phyloP scores from a whole-genome alignment of 2,797 vertebrate genomes.

The Urocyon cinereoargenteus region DNA sequence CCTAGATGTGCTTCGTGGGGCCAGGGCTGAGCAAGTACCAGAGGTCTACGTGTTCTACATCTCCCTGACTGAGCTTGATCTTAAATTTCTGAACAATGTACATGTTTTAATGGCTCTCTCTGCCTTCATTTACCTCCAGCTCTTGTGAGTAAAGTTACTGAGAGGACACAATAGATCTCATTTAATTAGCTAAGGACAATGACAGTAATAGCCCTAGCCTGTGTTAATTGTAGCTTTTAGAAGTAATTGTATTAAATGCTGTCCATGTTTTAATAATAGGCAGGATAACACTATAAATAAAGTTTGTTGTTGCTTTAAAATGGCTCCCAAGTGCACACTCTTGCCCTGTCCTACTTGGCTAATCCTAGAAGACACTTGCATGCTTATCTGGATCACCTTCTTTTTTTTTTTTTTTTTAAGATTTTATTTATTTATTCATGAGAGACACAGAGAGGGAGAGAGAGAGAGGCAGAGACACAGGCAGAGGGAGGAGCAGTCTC shows the following conservation, averaged over 20 bases:
- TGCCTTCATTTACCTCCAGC: not conserved
- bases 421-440: too few species aligned
- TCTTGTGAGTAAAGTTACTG: not conserved
- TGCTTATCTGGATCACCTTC: not conserved
- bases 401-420: too few species aligned
- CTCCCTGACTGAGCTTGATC: not conserved
- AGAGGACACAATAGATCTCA: constrained; percentile 39
- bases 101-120: not conserved
- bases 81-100: not conserved
- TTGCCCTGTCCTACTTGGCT: constrained; percentile 13
- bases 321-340: constrained; percentile 46
- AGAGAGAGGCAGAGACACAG: too few species aligned
- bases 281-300: constrained; percentile 15
- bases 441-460: too few species aligned
- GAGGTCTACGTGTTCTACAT: not conserved
- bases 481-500: too few species aligned
- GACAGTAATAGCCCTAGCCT: constrained; percentile 1
- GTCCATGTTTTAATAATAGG: constrained; percentile 68
- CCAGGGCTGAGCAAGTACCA: not conserved
- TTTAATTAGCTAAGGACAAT: constrained; percentile 15
- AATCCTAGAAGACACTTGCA: constrained; percentile 62
- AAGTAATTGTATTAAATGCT: constrained; percentile 67
- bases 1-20: not conserved
- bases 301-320: constrained; percentile 59
- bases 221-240: constrained; percentile 50